Evolutionary conservation across 2,888 invertebrate genomes (phyloP).

Genomic region (Thecophora atra): DNA sequence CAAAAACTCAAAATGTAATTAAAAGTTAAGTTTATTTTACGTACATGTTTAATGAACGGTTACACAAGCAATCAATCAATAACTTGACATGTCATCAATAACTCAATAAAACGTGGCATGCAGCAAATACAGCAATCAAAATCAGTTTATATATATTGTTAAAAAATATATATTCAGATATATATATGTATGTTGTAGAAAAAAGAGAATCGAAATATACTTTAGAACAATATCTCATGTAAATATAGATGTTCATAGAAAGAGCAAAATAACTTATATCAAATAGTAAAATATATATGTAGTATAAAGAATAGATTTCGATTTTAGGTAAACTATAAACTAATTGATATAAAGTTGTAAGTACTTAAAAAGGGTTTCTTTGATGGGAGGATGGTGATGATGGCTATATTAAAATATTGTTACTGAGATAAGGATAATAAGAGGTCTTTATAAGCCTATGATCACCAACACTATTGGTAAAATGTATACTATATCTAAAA

Average conservation of each 20-base stretch:
- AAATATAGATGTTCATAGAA: not conserved
- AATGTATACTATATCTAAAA: no score
- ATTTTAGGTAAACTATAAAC: not conserved
- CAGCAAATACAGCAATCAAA: constrained; percentile 45
- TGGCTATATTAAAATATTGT: no score
- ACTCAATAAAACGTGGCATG: constrained; percentile 42
- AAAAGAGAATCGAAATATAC: constrained; percentile 16
- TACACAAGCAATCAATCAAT: constrained; percentile 38
- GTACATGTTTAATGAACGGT: constrained; percentile 52
- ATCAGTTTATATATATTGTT: constrained; percentile 33
- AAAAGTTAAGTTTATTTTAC: constrained; percentile 42
- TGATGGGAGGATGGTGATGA: no score
- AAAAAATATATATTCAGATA: not conserved
- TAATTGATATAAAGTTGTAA: no score
- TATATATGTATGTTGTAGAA: constrained; percentile 25
- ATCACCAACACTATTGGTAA: no score
- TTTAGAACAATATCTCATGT: constrained; percentile 29
- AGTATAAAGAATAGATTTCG: not conserved
- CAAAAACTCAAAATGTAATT: constrained; percentile 12
- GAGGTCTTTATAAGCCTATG: no score
- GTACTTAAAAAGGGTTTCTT: no score
- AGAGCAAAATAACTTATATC: not conserved
- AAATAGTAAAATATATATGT: not conserved
- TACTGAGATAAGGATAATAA: no score
- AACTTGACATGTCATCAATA: constrained; percentile 37